phyloP scores from a whole-genome alignment of 2,113 vertebrate genomes.

The Mohoua ochrocephala region DNA sequence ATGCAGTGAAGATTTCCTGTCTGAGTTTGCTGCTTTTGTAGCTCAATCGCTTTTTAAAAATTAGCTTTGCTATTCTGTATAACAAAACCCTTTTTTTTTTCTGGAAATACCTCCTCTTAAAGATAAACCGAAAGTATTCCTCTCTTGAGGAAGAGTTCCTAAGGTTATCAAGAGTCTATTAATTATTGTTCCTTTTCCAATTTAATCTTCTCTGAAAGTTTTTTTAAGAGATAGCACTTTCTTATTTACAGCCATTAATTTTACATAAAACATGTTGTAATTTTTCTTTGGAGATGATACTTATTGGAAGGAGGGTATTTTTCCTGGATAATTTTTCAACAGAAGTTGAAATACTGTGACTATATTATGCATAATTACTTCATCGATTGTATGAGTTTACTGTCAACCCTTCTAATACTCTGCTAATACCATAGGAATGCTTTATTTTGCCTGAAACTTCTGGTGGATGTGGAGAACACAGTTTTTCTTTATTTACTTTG shows the following conservation, averaged over 20 bases:
- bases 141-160: neutral
- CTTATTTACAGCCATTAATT: neutral
- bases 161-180: neutral
- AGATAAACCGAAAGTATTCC: neutral
- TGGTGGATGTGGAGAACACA: neutral
- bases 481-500: neutral
- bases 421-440: neutral
- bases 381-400: neutral
- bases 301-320: neutral
- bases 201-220: neutral
- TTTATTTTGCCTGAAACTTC: neutral
- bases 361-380: neutral
- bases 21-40: neutral
- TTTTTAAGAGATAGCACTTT: neutral
- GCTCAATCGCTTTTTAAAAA: neutral
- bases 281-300: neutral
- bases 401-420: neutral
- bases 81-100: neutral
- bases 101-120: neutral
- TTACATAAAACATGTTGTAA: neutral
- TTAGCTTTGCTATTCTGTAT: neutral
- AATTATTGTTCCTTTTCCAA: neutral
- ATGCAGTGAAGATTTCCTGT: neutral
- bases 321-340: neutral
- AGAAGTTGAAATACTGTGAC: neutral